Base-by-base conservation (phyloP, 92 coral and sea anemone species). In the Epizoanthus scotinus region DNA sequence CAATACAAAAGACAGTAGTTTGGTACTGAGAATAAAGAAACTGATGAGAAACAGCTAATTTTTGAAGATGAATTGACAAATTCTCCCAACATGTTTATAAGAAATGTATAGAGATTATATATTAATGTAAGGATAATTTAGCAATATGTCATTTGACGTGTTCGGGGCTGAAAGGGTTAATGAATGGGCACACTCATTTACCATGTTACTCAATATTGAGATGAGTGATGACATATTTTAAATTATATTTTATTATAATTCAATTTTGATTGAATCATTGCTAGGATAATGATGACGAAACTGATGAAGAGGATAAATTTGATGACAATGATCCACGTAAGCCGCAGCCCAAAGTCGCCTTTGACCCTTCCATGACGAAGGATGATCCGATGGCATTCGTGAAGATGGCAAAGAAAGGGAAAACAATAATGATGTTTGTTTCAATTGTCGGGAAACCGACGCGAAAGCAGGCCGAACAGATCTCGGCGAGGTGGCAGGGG, bases 261-360 rank as follows among this genome's bases (percentile, higher is more conserved):
- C 40, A 59, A 26, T 22, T 29, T 28, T 74, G 8, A 12, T 54
- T 26, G 40, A 64, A 13, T 54, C 5, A 18, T 27, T 19, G 20
- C 9, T 58, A 95, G 97, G 98, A 93, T 44, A 93, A 93, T 82
- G 98, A 94, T 84, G 94, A 90, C 3, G 98, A 95, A 42, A 36
- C 61, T 54, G 97, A 92, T 77, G 94, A 91, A 56, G 93, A 94
- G 0, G 99, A 95, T 70, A 86, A 82, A 71, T 95, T 85, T 89
- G 99, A 95, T 82, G 99, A 95, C 77, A 81, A 87, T 81, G 99
- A 95, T 34, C 99, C 99, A 7, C 91, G 99, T 13, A 95, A 95
- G 73, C 98, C 98, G 2, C 78, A 69, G 3, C 90, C 91, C 17
- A 70, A 86, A 47, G 91, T 88, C 58, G 85, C 89, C 50, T 89